Evolutionary conservation across 2,113 vertebrate genomes (phyloP).

Genomic region (Chionis minor): DNA sequence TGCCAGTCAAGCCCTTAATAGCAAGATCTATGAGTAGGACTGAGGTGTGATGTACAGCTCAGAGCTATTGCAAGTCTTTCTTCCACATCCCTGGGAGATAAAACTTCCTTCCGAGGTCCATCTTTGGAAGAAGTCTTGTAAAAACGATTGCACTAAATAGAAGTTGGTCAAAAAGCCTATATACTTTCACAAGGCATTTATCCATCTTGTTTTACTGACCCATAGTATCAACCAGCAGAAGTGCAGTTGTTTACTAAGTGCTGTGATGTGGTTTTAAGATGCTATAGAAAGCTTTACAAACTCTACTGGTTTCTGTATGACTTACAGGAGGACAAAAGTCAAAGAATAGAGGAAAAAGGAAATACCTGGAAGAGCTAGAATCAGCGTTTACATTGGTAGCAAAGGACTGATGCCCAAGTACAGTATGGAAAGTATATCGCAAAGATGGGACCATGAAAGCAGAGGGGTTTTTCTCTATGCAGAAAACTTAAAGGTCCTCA

Average conservation of each 20-base stretch:
- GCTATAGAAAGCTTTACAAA: background rate
- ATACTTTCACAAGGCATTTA: background rate
- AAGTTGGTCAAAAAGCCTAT: background rate
- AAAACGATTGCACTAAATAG: background rate
- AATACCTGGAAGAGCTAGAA: background rate
- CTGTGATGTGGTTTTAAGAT: background rate
- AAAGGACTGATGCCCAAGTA: background rate
- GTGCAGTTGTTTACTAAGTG: background rate
- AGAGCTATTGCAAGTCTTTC: background rate
- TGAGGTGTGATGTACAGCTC: background rate
- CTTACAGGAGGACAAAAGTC: background rate
- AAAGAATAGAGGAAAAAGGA: background rate
- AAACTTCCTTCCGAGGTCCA: background rate
- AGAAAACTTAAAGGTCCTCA: background rate
- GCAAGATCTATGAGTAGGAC: background rate
- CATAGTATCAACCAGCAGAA: background rate
- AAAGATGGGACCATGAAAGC: background rate
- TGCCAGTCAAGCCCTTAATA: constrained; percentile 8
- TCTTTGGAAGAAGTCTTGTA: background rate
- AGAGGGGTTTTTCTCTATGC: background rate
- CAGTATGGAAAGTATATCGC: background rate
- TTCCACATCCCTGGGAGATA: background rate
- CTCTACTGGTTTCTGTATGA: background rate
- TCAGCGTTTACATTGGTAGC: background rate
- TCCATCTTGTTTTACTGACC: constrained; percentile 2